These are phyloP conservation scores for Solenopsis fugax DNA, from an alignment of 1,140 invertebrate genomes.

Conservation along the genomic window DNA sequence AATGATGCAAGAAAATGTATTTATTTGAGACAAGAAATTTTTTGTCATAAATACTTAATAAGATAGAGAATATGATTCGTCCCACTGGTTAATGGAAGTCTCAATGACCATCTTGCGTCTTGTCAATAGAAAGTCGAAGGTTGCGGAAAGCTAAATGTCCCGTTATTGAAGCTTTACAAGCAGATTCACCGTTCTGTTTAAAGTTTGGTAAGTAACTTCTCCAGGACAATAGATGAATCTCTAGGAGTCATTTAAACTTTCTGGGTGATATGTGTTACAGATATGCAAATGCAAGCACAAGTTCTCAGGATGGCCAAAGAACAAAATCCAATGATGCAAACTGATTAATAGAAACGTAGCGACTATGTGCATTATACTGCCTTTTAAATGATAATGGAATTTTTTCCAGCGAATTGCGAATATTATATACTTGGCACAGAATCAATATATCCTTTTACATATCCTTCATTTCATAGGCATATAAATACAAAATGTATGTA, in stretches of 20 bases:
- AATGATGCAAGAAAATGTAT: too few species aligned
- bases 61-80: conserved; percentile 83
- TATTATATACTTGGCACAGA: conserved; percentile 79
- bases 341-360: conserved; percentile 77
- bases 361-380: conserved; percentile 8
- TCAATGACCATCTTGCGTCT: conserved; percentile 84
- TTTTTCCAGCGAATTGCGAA: conserved; percentile 84
- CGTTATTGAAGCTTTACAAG: conserved; percentile 82
- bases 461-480: conserved; percentile 79
- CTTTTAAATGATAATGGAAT: conserved; percentile 77
- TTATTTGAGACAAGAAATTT: too few species aligned
- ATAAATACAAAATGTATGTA: conserved; percentile 25
- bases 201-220: conserved; percentile 81
- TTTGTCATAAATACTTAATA: too few species aligned
- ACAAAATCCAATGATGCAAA: conserved; percentile 77
- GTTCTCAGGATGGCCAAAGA: conserved; percentile 81
- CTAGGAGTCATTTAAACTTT: neutral
- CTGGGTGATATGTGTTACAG: conserved; percentile 77
- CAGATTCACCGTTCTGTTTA: conserved; percentile 74
- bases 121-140: conserved; percentile 86
- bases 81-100: conserved; percentile 84
- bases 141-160: conserved; percentile 84
- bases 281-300: conserved; percentile 84
- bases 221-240: too few species aligned
- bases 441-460: conserved; percentile 85